Evolutionary conservation across 2,797 vertebrate species (phyloP), one percentile per base, ranked within the genome.

Genomic region (Gouania willdenowi): DNA sequence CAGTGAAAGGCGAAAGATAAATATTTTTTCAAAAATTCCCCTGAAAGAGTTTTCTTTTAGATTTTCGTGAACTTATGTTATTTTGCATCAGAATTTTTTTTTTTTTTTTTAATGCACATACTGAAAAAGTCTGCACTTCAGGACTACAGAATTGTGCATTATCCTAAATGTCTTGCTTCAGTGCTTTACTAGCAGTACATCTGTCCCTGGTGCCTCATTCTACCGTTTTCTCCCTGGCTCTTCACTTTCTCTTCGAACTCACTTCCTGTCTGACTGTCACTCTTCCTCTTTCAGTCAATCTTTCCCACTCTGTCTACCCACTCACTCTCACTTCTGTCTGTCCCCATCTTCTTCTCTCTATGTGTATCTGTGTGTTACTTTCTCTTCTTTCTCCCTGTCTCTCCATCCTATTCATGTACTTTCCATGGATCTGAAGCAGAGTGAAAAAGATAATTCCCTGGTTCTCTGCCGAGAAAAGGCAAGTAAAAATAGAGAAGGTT

Each of bases 401-500:
- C 69, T 73, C 63, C 58, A 40, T 72, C 50, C 58, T 54, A 44
- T 74, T 69, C 66, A 66, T 14, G 32, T 37, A 8, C 55, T 48
- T 66, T 60, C 44, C 47, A 36, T 32, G 24, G 54, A 77, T 80
- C 52, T 33, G 12, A 67, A 31, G 66, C 45, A 26, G 37, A 60
- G 46, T 53, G 63, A 37, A 39, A 46, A 47, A 75, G 74, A 81
- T 77, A 67, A 79, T 76, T 81, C 72, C 79, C 75, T 31, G 52
- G 44, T 71, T 72, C 73, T 81, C 65, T 63, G 67, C 60, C 33
- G 61, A 64, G 47, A 74, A 67, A 66, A 44, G 33, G 55, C 31
- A 19, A 64, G 69, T 76, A 79, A 77, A 82, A 82, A 80, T 77
- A 81, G 68, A 77, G 77, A 81, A 83, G 76, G 81, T 79, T 81